Evolutionary conservation across 2,113 vertebrate genomes (phyloP), one percentile per base, ranked within the genome.

Genomic region (Motacilla tschutschensis): DNA sequence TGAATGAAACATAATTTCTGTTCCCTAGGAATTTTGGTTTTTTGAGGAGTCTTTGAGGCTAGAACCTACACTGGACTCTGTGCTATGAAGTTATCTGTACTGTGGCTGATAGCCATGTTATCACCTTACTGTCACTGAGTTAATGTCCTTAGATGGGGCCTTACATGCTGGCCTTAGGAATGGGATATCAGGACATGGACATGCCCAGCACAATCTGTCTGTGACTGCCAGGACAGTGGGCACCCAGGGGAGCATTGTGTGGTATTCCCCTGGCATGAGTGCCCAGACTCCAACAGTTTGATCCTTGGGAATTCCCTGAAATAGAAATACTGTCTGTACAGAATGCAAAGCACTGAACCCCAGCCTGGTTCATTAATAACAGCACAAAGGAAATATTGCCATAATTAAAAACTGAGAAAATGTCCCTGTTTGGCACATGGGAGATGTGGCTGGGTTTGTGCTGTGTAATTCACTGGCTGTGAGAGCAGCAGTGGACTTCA

Each of bases 371-470:
- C 41, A 26, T 74, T 50, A 29, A 18, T 57, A 83, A 2, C 17
- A 60, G 5, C 12, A 60, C 1, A 2, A 17, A 46, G 41, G 19
- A 75, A 75, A 51, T 55, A 22, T 0, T 53, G 8, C 24, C 6
- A 4, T 28, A n/a, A 12, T 11, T 40, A n/a, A 55, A 63, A 73
- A 19, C 1, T 6, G 41, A 55, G n/a, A 48, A 29, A 36, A 70
- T 0, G 4, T 5, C 40, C n/a, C 14, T 41, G n/a, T 54, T 51
- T 20, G 22, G 28, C 0, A 0, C 28, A 5, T 28, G 8, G 31
- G 31, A 38, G 33, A 25, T 1, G 2, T 53, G 48, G 35, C 7
- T 63, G 33, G 12, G 15, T 67, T 83, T 82, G 38, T 59, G 15
- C 48, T 44, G 1, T 69, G 55, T 5, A 48, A 40, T 43, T 41